Evolutionary conservation across 1,140 invertebrate species (phyloP).

Genomic region (Latrodectus geometricus): DNA sequence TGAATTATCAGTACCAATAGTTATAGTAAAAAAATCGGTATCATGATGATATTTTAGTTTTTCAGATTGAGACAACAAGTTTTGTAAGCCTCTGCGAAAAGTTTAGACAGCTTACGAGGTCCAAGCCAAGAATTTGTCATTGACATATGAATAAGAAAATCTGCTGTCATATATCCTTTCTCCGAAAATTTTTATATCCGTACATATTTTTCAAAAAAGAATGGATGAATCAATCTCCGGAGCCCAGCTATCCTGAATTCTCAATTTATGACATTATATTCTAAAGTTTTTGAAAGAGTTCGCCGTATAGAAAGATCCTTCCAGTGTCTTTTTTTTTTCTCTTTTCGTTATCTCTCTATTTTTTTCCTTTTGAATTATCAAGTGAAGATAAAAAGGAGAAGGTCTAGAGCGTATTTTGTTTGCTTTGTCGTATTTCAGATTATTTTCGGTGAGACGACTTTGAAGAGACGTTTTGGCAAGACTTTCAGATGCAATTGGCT

Average conservation of each 20-base stretch:
- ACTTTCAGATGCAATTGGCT: neutral
- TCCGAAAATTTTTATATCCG: conserved; percentile 48
- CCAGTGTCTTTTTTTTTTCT: neutral
- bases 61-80: conserved; percentile 33
- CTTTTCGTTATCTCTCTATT: neutral
- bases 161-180: conserved; percentile 53
- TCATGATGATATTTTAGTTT: too few species aligned
- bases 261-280: conserved; percentile 57
- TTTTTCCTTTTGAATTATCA: neutral
- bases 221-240: conserved; percentile 29
- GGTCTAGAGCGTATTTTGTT: conserved; percentile 21
- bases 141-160: conserved; percentile 59
- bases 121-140: conserved; percentile 60
- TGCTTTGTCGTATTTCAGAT: conserved; percentile 38
- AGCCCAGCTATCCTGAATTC: conserved; percentile 25
- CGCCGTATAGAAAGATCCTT: neutral
- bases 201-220: conserved; percentile 45
- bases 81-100: conserved; percentile 40
- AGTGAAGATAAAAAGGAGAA: conserved; percentile 9
- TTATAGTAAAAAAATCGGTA: too few species aligned
- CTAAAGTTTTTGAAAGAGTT: conserved; percentile 25
- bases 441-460: conserved; percentile 15
- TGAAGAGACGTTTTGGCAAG: conserved; percentile 6
- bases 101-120: conserved; percentile 49
- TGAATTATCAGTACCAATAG: too few species aligned